Base-by-base conservation (phyloP, 2,797 vertebrate species). In the Macrochelys suwanniensis region DNA sequence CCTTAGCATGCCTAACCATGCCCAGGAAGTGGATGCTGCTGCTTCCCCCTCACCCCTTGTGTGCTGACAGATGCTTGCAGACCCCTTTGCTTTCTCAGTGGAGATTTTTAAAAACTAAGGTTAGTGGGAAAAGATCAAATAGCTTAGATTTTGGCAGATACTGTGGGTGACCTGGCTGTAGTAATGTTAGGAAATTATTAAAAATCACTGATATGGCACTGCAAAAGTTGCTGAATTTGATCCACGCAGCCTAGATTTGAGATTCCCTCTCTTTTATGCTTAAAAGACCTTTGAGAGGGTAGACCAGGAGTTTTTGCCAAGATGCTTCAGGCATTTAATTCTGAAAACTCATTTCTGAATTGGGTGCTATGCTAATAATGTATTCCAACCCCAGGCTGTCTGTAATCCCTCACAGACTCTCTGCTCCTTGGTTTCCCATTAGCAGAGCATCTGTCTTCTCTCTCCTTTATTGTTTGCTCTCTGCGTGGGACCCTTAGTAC, bases 361-460 rank as follows among this genome's bases (percentile, higher is more conserved):
- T 96, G 97, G 90, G 96, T 92, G 96, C 96, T 95, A 94, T 76
- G 88, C 94, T 97, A 95, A 93, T 96, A 87, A 95, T 51, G 93
- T 95, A 93, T 97, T 96, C 95, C 94, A 89, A 96, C 89, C 88
- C 95, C 96, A 94, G 96, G 97, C 96, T 85, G 94, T 95, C 91
- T 96, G 91, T 97, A 96, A 97, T 96, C 96, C 95, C 96, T 96
- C 95, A 85, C 95, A 95, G 91, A 42, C 89, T 96, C 92, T 83
- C 94, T 90, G 89, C 95, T 91, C 89, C 96, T 89, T 92, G 93
- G 49, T 96, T 97, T 97, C 96, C 92, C 95, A 97, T 96, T 97
- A 96, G 96, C 84, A 89, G 94, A 96, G 94, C 96, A 97, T 97
- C 97, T 97, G 94, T 96, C 97, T 96, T 95, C 97, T 96, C 86